These are phyloP conservation scores for Drosophila longiperda DNA, from an alignment of 2,888 invertebrate genomes.

Conservation along the genomic window DNA sequence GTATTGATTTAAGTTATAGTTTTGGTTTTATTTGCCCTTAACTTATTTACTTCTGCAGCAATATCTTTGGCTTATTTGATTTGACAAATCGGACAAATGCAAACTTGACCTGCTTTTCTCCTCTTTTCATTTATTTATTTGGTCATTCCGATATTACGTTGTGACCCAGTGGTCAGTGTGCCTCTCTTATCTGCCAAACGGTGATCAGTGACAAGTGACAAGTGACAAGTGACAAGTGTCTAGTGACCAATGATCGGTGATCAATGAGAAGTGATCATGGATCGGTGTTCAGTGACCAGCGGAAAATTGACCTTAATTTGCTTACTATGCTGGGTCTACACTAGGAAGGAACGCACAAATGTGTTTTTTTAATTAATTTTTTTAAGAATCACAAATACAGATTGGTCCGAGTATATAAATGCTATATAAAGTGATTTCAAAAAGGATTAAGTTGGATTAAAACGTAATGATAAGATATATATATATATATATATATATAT, in stretches of 20 bases:
- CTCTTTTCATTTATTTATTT: slow-evolving; percentile 12
- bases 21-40: slow-evolving; percentile 52
- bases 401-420: neutral
- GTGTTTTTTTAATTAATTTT: neutral
- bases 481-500: no score
- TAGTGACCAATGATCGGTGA: neutral
- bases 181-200: slow-evolving; percentile 1
- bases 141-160: slow-evolving; percentile 7
- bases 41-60: slow-evolving; percentile 57
- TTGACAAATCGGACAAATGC: slow-evolving; percentile 42
- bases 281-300: slow-evolving; percentile 1
- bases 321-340: neutral
- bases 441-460: neutral
- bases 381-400: neutral
- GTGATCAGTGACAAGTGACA: neutral
- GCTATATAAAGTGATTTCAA: neutral
- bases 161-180: neutral
- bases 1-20: slow-evolving; percentile 61
- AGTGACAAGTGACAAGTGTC: neutral
- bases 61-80: slow-evolving; percentile 44
- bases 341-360: neutral
- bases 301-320: slow-evolving; percentile 29
- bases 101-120: slow-evolving; percentile 70
- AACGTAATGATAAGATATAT: neutral
- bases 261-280: neutral